Conservation (phyloP, 1,140 invertebrate species). For the Megalonaias nervosa region DNA sequence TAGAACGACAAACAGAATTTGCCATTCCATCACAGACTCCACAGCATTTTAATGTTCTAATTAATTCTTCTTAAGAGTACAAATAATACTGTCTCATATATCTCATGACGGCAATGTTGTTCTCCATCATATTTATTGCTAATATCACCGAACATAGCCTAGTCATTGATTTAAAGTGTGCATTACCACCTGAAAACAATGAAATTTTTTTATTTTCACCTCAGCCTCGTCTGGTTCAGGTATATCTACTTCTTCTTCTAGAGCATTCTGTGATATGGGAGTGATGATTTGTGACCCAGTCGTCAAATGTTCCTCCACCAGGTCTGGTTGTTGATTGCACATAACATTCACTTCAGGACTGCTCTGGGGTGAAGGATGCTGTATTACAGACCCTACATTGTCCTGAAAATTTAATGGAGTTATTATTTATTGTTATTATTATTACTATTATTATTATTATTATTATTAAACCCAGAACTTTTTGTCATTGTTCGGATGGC, state of each 20-base stretch:
- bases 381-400: slow-evolving; percentile 57
- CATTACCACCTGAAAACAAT: too few relatives aligned
- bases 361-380: slow-evolving; percentile 77
- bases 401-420: slow-evolving; percentile 45
- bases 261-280: slow-evolving; percentile 40
- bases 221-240: slow-evolving; percentile 83
- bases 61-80: too few relatives aligned
- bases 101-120: neutral
- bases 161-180: neutral
- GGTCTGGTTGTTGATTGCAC: slow-evolving; percentile 62
- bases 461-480: too few relatives aligned
- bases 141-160: neutral
- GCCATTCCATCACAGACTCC: too few relatives aligned
- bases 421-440: too few relatives aligned
- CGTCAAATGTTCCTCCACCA: slow-evolving; percentile 52
- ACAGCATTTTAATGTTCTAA: too few relatives aligned
- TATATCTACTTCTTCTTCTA: slow-evolving; percentile 72
- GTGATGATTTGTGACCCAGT: slow-evolving; percentile 71
- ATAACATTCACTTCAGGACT: slow-evolving; percentile 71
- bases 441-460: too few relatives aligned
- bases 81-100: too few relatives aligned
- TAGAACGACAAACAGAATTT: too few relatives aligned
- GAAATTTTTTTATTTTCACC: slow-evolving; percentile 55
- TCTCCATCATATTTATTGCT: neutral
- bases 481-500: too few relatives aligned